Conservation (phyloP, 1,140 invertebrate species). For the Contarinia nasturtii region DNA sequence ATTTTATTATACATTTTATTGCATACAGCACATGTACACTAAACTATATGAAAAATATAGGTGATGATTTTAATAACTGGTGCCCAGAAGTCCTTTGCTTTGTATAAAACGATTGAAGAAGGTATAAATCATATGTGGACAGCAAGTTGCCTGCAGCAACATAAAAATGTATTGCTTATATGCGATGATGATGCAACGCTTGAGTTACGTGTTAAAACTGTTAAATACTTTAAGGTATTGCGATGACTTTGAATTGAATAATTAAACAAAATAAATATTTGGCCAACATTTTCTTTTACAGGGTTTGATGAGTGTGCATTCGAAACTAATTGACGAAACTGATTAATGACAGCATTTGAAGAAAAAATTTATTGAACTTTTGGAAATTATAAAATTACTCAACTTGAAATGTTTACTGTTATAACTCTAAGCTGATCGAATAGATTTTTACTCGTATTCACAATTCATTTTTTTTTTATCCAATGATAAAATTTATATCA, state of each 20-base stretch:
- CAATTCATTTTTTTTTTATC: too few species aligned
- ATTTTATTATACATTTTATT: too few species aligned
- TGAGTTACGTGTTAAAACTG: slow-evolving; percentile 93
- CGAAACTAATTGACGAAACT: slow-evolving; percentile 1
- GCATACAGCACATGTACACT: not conserved
- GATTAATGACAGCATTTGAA: too few species aligned
- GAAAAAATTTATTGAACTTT: too few species aligned
- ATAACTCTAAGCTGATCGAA: too few species aligned
- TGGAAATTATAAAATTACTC: too few species aligned
- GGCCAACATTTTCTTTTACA: not conserved
- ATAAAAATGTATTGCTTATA: slow-evolving; percentile 76
- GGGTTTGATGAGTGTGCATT: slow-evolving; percentile 4
- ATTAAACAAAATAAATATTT: not conserved
- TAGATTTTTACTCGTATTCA: too few species aligned
- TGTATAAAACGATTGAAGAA: slow-evolving; percentile 78
- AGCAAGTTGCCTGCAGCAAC: slow-evolving; percentile 94
- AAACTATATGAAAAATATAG: slow-evolving; percentile 24
- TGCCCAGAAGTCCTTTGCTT: slow-evolving; percentile 88
- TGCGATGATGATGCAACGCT: slow-evolving; percentile 97
- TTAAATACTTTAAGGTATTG: slow-evolving; percentile 96
- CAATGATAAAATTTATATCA: too few species aligned
- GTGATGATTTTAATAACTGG: slow-evolving; percentile 97
- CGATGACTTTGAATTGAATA: not conserved
- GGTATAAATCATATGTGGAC: slow-evolving; percentile 99
- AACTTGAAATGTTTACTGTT: too few species aligned